Evolutionary conservation across 2,888 invertebrate species (phyloP), one percentile per base, ranked within the genome.

Genomic region (Dyspetes luteomarginatus): DNA sequence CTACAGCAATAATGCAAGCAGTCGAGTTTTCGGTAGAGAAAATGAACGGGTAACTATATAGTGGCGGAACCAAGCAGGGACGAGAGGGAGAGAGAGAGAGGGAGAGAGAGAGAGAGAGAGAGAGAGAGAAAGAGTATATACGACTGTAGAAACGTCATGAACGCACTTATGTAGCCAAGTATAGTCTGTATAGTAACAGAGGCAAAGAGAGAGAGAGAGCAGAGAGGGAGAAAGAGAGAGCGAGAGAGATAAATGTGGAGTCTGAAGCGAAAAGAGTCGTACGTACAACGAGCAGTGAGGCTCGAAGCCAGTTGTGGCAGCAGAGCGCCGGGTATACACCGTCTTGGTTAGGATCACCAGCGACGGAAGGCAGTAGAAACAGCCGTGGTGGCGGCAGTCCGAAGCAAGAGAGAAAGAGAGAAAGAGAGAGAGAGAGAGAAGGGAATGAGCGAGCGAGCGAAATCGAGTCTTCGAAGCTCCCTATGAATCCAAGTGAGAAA

Each of bases 401-500:
- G 72, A 68, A 92, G 92, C 93, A 93, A 93, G 93, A 93, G 93
- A 93, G 93, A 92, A 92, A 93, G 93, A 93, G 93, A 91, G 88
- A 88, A 79, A 86, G 89, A 89, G 91, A 72, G 69, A 74, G 81
- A 81, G 52, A 77, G 80, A 72, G 69, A 67, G 80, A 90, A 45
- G 87, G 85, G 85, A 43, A 80, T 74, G 60, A 30, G 78, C 82
- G 82, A 79, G 77, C 19, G 82, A 84, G 64, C 43, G 36, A 68
- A 69, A 41, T 41, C 58, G 67, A 68, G 60, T 60, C 60, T 17
- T 45, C 15, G 24, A 52, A 67, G 69, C 58, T 45, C 52, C 52
- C 15, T 50, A 68, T 71, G 76, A 19, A 48, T 50, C 22, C 24
- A 60, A 78, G 79, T 26, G 76, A 65, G 72, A 82, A 48, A 62